Conservation (phyloP, 2,797 vertebrate genomes). For the Tadarida brasiliensis region DNA sequence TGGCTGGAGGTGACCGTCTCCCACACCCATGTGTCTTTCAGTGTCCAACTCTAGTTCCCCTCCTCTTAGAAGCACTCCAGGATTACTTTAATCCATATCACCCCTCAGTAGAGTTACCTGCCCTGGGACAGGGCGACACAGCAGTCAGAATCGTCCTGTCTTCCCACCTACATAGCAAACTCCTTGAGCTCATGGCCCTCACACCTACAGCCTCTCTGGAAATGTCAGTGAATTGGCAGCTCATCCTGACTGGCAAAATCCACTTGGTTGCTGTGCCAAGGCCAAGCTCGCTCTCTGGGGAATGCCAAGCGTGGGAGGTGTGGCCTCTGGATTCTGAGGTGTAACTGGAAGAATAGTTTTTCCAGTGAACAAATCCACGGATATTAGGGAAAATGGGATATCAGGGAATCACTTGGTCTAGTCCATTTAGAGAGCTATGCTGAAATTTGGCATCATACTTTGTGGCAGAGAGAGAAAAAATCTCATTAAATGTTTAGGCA, state of each 20-base stretch:
- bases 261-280: rapidly evolving
- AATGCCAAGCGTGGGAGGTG: rapidly evolving
- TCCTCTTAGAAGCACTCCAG: neutral
- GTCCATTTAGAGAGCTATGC: neutral
- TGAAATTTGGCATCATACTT: neutral
- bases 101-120: neutral
- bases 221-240: neutral
- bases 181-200: neutral
- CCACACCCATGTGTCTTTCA: neutral
- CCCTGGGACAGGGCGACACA: neutral
- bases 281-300: neutral
- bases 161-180: neutral
- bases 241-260: rapidly evolving
- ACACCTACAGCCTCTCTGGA: neutral
- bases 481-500: neutral
- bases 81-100: neutral
- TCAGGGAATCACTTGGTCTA: neutral
- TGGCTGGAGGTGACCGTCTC: neutral
- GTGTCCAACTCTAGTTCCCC: neutral
- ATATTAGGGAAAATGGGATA: neutral
- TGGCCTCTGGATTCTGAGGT: neutral
- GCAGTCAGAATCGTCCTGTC: neutral
- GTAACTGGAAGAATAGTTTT: neutral
- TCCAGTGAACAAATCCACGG: neutral
- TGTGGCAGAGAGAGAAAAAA: neutral